These are phyloP conservation scores for Tanaodytes sp. DNA, from an alignment of 2,888 invertebrate species.

Conservation along the genomic window DNA sequence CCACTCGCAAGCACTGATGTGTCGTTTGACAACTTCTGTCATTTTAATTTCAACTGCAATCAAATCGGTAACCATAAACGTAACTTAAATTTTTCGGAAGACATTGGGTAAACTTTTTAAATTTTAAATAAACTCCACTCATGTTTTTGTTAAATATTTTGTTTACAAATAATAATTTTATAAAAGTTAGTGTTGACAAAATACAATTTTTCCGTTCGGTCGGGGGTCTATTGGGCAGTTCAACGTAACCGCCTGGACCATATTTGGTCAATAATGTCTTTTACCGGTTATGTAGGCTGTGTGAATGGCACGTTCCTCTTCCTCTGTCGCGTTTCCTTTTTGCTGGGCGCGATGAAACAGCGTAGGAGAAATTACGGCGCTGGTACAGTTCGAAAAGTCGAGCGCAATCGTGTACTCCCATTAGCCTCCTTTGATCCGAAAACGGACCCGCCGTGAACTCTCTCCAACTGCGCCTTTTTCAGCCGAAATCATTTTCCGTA, in stretches of 20 bases:
- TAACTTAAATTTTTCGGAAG: too few species aligned
- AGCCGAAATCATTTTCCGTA: slow-evolving; percentile 21
- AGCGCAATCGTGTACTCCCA: slow-evolving; percentile 64
- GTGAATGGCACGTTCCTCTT: slow-evolving; percentile 58
- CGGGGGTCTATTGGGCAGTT: slow-evolving; percentile 59
- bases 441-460: slow-evolving; percentile 59
- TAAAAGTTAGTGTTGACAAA: too few species aligned
- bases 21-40: not conserved
- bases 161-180: too few species aligned
- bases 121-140: too few species aligned
- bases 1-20: too few species aligned
- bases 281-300: slow-evolving; percentile 60
- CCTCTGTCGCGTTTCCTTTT: slow-evolving; percentile 61
- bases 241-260: slow-evolving; percentile 64
- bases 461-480: slow-evolving; percentile 39
- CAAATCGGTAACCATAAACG: too few species aligned
- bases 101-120: too few species aligned
- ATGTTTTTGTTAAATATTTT: too few species aligned
- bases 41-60: too few species aligned
- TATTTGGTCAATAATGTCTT: slow-evolving; percentile 69
- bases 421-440: slow-evolving; percentile 68
- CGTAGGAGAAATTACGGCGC: slow-evolving; percentile 70
- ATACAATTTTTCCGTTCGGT: too few species aligned
- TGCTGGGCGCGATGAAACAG: slow-evolving; percentile 57
- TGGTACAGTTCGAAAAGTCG: slow-evolving; percentile 62